Evolutionary conservation across 2,888 invertebrate genomes (phyloP), one percentile per base, ranked within the genome.

Genomic region (Mesorhabditis sp.): DNA sequence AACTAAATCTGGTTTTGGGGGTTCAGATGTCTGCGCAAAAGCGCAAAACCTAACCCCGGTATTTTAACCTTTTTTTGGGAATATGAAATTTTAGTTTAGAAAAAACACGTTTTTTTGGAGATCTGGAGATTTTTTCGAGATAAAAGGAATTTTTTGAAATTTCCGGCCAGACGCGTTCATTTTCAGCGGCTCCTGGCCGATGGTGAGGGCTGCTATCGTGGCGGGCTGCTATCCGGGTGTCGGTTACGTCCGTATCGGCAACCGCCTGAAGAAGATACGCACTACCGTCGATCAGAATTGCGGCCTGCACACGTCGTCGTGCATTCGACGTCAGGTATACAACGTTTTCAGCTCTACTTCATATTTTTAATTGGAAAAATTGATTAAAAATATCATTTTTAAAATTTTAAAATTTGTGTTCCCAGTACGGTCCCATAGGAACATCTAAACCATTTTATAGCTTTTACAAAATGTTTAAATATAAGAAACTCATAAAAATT

Each of bases 181-280:
- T 15, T 45, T 15, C 41, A 66, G 62, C 28, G 91, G 92, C 80
- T 91, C 92, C 84, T 94, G 93, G 93, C 91, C 93, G 10, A 90
- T 95, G 69, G 91, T 97, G 0, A 95, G 95, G 85, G 92, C 93
- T 0, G 93, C 93, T 3, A 88, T 96, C 45, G 91, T 91, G 43
- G 92, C 92, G 4, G 95, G 96, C 0, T 89, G 93, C 72, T 96
- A 95, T 87, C 96, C 97, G 0, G 92, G 93, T 80, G 87, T 96
- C 63, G 92, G 92, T 44, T 76, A 76, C 61, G 78, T 81, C 4
- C 92, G 1, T 91, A 92, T 85, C 87, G 77, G 78, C 3, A 69
- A 72, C 63, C 80, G 77, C 67, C 67, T 84, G 65, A 74, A 79
- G 62, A 82, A 82, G 68, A 81, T 85, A 62, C 72, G 77, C 28